Evolutionary conservation across 1,140 invertebrate genomes (phyloP).

Genomic region (Dendroctonus valens): DNA sequence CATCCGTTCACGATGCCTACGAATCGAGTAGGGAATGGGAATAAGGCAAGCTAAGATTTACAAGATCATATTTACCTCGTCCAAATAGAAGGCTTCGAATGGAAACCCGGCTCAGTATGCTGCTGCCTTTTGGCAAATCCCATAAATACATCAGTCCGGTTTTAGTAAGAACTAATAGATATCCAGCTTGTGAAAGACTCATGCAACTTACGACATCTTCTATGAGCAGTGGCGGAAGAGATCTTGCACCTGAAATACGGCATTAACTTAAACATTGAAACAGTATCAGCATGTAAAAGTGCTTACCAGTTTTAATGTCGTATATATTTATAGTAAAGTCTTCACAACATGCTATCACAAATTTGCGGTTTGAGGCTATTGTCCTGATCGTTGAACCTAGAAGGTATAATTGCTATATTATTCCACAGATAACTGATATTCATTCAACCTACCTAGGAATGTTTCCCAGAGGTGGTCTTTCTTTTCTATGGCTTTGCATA

Average conservation of each 20-base stretch:
- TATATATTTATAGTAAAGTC: conserved; percentile 47
- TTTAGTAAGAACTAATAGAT: conserved; percentile 48
- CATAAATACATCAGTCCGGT: conserved; percentile 50
- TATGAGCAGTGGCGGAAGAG: conserved; percentile 44
- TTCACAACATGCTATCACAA: conserved; percentile 47
- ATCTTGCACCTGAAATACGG: conserved; percentile 34
- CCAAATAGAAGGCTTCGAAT: conserved; percentile 53
- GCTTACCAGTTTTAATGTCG: conserved; percentile 42
- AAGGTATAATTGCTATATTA: conserved; percentile 25
- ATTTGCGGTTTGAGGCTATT: conserved; percentile 42
- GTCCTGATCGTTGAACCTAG: conserved; percentile 47
- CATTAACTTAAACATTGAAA: background rate
- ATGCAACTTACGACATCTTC: conserved; percentile 46
- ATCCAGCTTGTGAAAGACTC: conserved; percentile 42
- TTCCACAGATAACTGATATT: conserved; percentile 10
- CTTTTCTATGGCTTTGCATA: conserved; percentile 54
- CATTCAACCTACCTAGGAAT: conserved; percentile 53
- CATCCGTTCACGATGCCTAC: conserved; percentile 58
- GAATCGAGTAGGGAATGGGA: conserved; percentile 35
- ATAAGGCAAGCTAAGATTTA: conserved; percentile 3
- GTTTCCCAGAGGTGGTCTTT: conserved; percentile 59
- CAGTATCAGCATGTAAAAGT: background rate
- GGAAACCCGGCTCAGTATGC: conserved; percentile 49
- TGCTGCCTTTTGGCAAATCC: conserved; percentile 43
- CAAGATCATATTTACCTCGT: conserved; percentile 46